Evolutionary conservation across 2,797 vertebrate species (phyloP), one percentile per base, ranked within the genome.

Genomic region (Dallia pectoralis): DNA sequence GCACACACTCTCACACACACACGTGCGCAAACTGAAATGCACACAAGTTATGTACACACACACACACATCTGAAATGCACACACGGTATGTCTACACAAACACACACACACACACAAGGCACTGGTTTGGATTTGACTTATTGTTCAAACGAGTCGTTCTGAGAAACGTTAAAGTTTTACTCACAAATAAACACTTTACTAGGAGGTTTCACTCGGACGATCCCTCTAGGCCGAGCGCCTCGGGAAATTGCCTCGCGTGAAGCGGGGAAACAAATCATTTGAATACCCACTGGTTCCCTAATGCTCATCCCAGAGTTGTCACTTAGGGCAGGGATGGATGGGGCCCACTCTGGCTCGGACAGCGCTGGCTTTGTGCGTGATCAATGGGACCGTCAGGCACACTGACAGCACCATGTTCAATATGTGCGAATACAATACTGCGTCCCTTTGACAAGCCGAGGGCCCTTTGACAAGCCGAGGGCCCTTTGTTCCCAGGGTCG

Each of bases 341-440:
- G 86, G 74, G 82, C 64, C 82, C 84, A 75, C 89, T 65, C 64
- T 67, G 72, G 32, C 16, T 71, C 86, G 93, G 93, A 93, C 93
- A 92, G 92, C 86, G 87, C 86, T 89, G 89, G 90, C 90, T 92
- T 92, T 93, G 91, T 92, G 90, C 79, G 91, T 93, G 92, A 93
- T 93, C 93, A 94, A 93, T 94, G 93, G 91, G 88, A 85, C 90
- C 93, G 93, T 93, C 93, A 92, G 86, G 80, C 80, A 86, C 87
- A 80, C 77, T 92, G 93, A 93, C 92, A 93, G 90, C 87, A 90
- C 87, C 83, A 89, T 93, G 92, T 94, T 93, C 91, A 92, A 92
- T 92, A 92, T 91, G 92, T 91, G 91, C 88, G 90, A 91, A 93
- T 90, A 93, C 93, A 93, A 93, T 91, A 89, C 89, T 88, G 91